Evolutionary conservation across 1,140 invertebrate genomes (phyloP), one percentile per base, ranked within the genome.

Genomic region (Lepidostoma basale): DNA sequence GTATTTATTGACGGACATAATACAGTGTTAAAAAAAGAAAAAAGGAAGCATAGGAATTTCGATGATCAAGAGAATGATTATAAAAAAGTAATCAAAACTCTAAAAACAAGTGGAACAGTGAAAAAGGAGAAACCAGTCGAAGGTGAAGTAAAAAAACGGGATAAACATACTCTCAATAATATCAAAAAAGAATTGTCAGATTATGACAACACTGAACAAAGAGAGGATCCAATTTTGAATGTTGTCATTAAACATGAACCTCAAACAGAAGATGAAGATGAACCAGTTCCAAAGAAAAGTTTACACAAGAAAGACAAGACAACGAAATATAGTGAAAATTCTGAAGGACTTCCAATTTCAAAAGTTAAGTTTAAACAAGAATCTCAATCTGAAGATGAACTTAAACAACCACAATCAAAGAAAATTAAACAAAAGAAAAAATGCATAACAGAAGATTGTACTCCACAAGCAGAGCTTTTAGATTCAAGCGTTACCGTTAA

Each of bases 281-380:
- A n/a, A 18, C 20, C 3, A 16, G 18, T 6, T 3, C 8, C 3
- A n/a, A 20, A 60, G 39, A 42, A 60, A 60, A 23, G 12, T 22
- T 2, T 47, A 9, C 20, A 22, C 18, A 20, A 22, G 14, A 1
- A 47, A 23, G 5, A 22, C 5, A 47, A 18, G 18, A 22, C 14
- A 47, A 47, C 20, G 44, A 47, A 47, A 47, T n/a, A n/a, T n/a
- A n/a, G n/a, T n/a, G n/a, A 47, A 47, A 47, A 2, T 36, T 3
- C 10, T 36, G 20, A 23, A 47, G 23, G 23, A 2, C 44, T n/a
- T n/a, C n/a, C n/a, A n/a, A 23, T 18, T 22, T 22, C 12, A 22
- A 20, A 4, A 47, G 44, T 6, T 8, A 47, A 47, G 0, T 22
- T 47, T 22, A 47, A 47, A 22, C 44, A 23, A 22, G 44, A 47